Percentiles rank a stretch among this genome's conserved stretches.
Evolutionary conservation across 2,888 invertebrate species (phyloP).

Genomic region (Leptopilina syphax): DNA sequence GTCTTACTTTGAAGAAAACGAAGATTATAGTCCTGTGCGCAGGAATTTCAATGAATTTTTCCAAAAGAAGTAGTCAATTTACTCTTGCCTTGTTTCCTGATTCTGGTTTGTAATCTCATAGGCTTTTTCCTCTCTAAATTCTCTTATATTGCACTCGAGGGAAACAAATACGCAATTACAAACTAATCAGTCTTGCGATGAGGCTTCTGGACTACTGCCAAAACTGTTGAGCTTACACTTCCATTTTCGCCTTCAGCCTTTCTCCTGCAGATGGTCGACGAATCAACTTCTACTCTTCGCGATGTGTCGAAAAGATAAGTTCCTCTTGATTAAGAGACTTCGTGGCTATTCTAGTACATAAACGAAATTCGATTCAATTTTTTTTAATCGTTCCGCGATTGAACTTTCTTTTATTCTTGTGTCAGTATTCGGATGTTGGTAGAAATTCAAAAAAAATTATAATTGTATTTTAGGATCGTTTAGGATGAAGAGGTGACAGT

Average conservation of each 20-base stretch:
- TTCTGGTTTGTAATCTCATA: background rate
- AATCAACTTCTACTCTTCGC: background rate
- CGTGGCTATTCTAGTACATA: background rate
- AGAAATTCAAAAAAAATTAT: too few species aligned
- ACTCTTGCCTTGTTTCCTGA: background rate
- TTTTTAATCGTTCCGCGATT: background rate
- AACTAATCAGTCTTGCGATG: constrained; percentile 65
- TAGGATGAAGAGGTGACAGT: background rate
- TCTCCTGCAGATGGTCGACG: constrained; percentile 38
- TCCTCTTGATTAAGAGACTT: constrained; percentile 55
- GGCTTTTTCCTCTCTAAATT: constrained; percentile 7
- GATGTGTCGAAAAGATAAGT: constrained; percentile 54
- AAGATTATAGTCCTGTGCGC: constrained; percentile 5
- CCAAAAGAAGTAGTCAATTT: background rate
- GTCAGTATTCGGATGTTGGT: too few species aligned
- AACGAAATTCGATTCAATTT: background rate
- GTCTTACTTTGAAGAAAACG: constrained; percentile 26
- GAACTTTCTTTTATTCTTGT: too few species aligned
- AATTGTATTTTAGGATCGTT: too few species aligned
- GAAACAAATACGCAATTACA: constrained; percentile 70
- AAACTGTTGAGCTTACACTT: constrained; percentile 61
- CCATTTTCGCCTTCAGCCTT: constrained; percentile 16
- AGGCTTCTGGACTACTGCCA: constrained; percentile 63
- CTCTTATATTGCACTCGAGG: constrained; percentile 44
- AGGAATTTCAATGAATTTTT: constrained; percentile 36